Base-by-base conservation (phyloP, 1,140 invertebrate species). In the Zaprionus inermis region DNA sequence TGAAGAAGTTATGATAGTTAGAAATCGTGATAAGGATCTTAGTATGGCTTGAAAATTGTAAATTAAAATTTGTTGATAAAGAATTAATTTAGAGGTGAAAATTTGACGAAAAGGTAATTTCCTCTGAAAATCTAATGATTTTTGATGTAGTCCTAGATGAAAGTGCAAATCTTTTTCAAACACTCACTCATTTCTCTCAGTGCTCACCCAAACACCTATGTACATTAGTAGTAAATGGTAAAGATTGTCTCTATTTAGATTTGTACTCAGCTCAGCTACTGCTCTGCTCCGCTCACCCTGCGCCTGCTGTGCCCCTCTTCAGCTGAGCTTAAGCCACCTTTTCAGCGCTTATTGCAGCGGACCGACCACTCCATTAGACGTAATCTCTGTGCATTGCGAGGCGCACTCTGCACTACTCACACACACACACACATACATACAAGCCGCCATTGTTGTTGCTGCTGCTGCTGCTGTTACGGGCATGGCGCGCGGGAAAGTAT, bases 361-460 rank as follows among this genome's bases (percentile, higher is more conserved):
- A 71, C 32, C 66, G 34, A 71, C 38, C 66, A 86, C 81, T 79
- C 79, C 79, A 86, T 86, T 86, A 82, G 79, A 63, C 65, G 63
- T 82, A 82, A 85, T 88, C 79, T 88, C 66, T 63, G 67, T 71
- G 63, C 54, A 79, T 66, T 74, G 61, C 49, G 20, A 3, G 20
- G 18, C 32, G 38, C 55, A 12, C 41, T 34, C 28, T 68, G 55
- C 65, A 32, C 34, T 24, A 32, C 34, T 24, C 1, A 4, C 24
- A 28, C 24, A 28, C 24, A 28, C 24, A 28, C 24, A 28, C 24
- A 28, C 24, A 28, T 5, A 28, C 24, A 28, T 28, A 28, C 24
- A 5, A 24, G 14, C 30, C 32, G 16, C 16, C 9, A 16, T 32
- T 56, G 5, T 16, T 32, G 64, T 34, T 56, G 30, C 11, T 46